These are phyloP conservation scores for Aythya baeri DNA, from an alignment of 2,113 vertebrate genomes.

Conservation along the genomic window DNA sequence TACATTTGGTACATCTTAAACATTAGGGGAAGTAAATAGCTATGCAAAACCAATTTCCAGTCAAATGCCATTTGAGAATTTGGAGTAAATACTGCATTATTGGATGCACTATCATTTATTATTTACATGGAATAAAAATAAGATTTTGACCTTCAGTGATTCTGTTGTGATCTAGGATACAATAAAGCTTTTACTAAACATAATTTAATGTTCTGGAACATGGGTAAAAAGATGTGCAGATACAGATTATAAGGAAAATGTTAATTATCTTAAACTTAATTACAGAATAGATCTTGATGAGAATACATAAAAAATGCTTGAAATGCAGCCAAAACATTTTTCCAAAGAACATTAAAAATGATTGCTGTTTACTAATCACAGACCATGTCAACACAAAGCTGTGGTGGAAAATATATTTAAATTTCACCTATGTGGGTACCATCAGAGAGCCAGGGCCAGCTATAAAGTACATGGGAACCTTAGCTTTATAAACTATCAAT, in stretches of 20 bases:
- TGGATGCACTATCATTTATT: slow-evolving; percentile 6
- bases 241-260: slow-evolving; percentile 73
- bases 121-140: slow-evolving; percentile 51
- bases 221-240: slow-evolving; percentile 63
- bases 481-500: neutral
- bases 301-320: slow-evolving; percentile 77
- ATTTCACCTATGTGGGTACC: neutral
- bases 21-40: neutral
- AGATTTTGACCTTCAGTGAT: slow-evolving; percentile 68
- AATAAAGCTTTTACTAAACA: slow-evolving; percentile 37
- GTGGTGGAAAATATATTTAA: neutral
- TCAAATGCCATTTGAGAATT: slow-evolving; percentile 37
- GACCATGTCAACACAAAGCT: slow-evolving; percentile 51
- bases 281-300: slow-evolving; percentile 75
- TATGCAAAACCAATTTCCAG: slow-evolving; percentile 29
- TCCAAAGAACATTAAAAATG: slow-evolving; percentile 73
- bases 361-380: slow-evolving; percentile 75
- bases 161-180: slow-evolving; percentile 33
- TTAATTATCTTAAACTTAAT: slow-evolving; percentile 82
- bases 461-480: neutral
- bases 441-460: neutral
- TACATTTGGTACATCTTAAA: neutral
- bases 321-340: slow-evolving; percentile 76
- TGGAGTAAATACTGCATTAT: slow-evolving; percentile 52
- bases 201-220: slow-evolving; percentile 75